Percentiles rank a stretch among this genome's conserved stretches.
Evolutionary conservation across 1,140 invertebrate species (phyloP).

Genomic region (Prorops nasuta): DNA sequence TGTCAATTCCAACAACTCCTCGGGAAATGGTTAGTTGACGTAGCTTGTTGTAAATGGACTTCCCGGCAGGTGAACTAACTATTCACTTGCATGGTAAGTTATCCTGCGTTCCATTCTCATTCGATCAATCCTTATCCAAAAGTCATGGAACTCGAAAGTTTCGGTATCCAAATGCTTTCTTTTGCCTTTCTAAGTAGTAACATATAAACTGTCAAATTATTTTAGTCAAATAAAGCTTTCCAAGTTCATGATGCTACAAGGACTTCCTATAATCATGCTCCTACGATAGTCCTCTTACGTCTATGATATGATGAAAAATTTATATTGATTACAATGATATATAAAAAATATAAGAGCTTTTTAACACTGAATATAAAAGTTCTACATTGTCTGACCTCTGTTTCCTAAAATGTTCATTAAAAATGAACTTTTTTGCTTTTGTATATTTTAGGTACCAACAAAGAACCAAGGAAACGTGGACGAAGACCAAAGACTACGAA

Average conservation of each 20-base stretch:
- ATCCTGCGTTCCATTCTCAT: constrained; percentile 25
- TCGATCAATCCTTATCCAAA: constrained; percentile 17
- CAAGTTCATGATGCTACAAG: no score
- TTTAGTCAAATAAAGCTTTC: no score
- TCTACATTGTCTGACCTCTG: not conserved
- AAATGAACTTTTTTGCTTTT: constrained; percentile 12
- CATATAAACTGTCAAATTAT: constrained; percentile 20
- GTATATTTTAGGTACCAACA: constrained; percentile 40
- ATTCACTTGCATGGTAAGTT: constrained; percentile 43
- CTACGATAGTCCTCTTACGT: constrained; percentile 14
- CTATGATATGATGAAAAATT: constrained; percentile 31
- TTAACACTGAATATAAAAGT: constrained; percentile 43
- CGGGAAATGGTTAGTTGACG: constrained; percentile 54
- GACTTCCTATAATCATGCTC: no score
- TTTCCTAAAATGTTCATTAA: not conserved
- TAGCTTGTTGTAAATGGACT: constrained; percentile 39
- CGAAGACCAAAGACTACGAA: constrained; percentile 64
- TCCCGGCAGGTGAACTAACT: constrained; percentile 33
- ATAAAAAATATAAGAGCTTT: constrained; percentile 36
- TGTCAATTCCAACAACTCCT: constrained; percentile 49
- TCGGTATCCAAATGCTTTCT: constrained; percentile 2
- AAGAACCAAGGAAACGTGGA: constrained; percentile 65
- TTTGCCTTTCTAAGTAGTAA: constrained; percentile 9
- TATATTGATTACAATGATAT: constrained; percentile 32
- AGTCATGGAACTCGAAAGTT: constrained; percentile 18